Evolutionary conservation across 2,888 invertebrate genomes (phyloP).

Genomic region (Carpatolechia fugitivella): DNA sequence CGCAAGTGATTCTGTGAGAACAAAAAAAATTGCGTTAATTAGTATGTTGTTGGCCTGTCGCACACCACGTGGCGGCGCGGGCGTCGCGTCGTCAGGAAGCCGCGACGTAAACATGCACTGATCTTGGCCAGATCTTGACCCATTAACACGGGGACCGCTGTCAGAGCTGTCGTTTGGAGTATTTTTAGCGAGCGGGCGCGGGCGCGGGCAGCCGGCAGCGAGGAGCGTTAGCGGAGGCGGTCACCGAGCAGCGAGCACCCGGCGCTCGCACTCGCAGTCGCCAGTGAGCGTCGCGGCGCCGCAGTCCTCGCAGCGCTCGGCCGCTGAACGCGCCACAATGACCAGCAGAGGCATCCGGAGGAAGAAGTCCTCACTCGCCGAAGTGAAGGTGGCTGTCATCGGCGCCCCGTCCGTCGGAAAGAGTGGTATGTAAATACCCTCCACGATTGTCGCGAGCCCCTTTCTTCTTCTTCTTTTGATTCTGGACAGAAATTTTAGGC

Average conservation of each 20-base stretch:
- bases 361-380: conserved; percentile 93
- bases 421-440: conserved; percentile 85
- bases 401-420: conserved; percentile 95
- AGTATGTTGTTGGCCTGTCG: background rate
- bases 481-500: background rate
- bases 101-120: conserved; percentile 67
- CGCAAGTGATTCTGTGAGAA: too few relatives aligned
- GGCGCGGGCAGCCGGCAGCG: conserved; percentile 33
- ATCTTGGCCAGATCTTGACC: conserved; percentile 80
- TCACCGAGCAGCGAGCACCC: conserved; percentile 18
- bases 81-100: conserved; percentile 43
- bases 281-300: background rate
- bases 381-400: conserved; percentile 94
- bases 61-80: conserved; percentile 3
- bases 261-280: background rate
- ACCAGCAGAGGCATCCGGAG: conserved; percentile 90
- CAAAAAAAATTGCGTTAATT: too few relatives aligned
- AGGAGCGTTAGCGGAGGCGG: conserved; percentile 33
- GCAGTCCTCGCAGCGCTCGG: background rate
- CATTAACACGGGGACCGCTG: conserved; percentile 69
- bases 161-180: conserved; percentile 70
- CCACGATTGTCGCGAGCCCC: background rate
- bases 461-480: too few relatives aligned
- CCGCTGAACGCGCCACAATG: conserved; percentile 59
- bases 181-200: conserved; percentile 67